Base-by-base conservation (phyloP, 2,888 invertebrate species). In the Drosophila peninsularis region DNA sequence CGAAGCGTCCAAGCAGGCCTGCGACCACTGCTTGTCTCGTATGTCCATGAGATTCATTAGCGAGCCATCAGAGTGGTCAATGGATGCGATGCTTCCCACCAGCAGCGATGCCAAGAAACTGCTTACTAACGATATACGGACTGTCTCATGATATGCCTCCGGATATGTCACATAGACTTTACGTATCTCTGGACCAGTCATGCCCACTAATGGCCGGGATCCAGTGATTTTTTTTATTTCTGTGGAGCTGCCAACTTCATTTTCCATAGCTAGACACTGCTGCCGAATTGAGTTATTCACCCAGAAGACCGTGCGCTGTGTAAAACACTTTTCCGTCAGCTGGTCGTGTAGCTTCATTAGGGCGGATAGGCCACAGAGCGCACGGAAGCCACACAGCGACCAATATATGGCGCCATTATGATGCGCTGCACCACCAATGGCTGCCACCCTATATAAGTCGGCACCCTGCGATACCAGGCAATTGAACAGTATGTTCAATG, bases 401-500 rank as follows among this genome's bases (percentile, higher is more conserved):
- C 85, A 85, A 24, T 65, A 85, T 2, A 85, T 45, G 6, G 67
- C 50, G 7, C 78, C 78, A 14, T 67, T 60, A n/a, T 87, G 74
- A 55, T 79, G 82, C 1, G 66, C 70, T 5, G 75, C 50, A 2
- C 72, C 63, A 0, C 57, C 53, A 6, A 98, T 92, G 0, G 96
- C 96, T 0, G 94, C 94, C 27, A 98, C 95, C 79, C 94, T 94
- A 10, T 95, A 94, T 90, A 98, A 96, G 90, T 97, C 96, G 0
- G 97, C 96, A 1, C 96, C 97, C 45, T 94, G 94, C 0, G 96
- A 94, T 44, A 95, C 94, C 14, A 98, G 93, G 71, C 95, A 94
- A 90, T 97, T 96, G 92, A 99, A 93, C 10, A 97, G 94, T 93
- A 98, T 94, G 90, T 98, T 98, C 37, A 98, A 90, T 0, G 98